These are phyloP conservation scores for Butastur rufipennis DNA, from an alignment of 2,113 vertebrate species.

Conservation along the genomic window DNA sequence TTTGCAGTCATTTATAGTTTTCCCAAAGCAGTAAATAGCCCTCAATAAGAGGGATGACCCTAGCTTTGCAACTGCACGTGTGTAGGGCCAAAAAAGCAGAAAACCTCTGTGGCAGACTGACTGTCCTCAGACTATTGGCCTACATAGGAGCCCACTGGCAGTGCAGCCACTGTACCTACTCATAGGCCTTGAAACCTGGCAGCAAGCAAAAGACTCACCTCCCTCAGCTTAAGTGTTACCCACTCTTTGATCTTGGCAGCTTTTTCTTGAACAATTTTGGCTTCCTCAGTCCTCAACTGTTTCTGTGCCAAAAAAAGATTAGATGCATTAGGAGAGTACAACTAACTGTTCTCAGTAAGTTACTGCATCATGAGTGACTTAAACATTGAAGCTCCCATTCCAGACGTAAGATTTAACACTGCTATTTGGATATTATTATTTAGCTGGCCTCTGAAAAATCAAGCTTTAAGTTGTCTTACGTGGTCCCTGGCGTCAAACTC, in stretches of 20 bases:
- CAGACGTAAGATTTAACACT: background rate
- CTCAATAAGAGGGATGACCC: background rate
- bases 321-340: background rate
- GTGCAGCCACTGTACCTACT: background rate
- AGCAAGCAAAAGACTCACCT: constrained; percentile 74
- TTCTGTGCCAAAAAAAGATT: constrained; percentile 72
- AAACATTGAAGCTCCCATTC: background rate
- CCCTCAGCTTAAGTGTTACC: constrained; percentile 89
- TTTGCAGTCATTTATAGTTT: background rate
- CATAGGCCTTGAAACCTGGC: background rate
- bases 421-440: background rate
- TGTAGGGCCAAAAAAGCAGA: background rate
- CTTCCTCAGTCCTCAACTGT: constrained; percentile 87
- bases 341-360: background rate
- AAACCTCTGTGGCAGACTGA: background rate
- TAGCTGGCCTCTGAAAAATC: background rate
- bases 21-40: background rate
- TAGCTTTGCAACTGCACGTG: background rate
- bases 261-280: constrained; percentile 92
- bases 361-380: background rate
- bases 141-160: background rate
- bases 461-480: background rate
- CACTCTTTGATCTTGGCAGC: constrained; percentile 96
- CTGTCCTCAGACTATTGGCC: background rate
- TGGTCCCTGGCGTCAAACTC: background rate